These are phyloP conservation scores for Lates japonicus DNA, from an alignment of 2,797 vertebrate genomes.

Conservation along the genomic window DNA sequence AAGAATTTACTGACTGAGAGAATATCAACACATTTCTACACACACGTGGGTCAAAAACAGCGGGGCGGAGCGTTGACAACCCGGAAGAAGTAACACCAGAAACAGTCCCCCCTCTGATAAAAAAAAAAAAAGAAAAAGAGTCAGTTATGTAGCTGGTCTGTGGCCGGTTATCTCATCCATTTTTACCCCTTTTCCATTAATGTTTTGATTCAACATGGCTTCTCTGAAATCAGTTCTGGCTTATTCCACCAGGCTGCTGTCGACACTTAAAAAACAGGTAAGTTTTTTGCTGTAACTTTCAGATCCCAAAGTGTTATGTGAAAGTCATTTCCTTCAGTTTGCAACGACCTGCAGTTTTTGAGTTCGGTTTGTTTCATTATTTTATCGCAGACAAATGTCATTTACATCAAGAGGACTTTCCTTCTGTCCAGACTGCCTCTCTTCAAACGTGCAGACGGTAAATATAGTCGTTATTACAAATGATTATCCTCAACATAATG, in stretches of 20 bases:
- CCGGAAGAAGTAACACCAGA: constrained; percentile 83
- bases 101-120: constrained; percentile 52
- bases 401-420: constrained; percentile 74
- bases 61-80: constrained; percentile 18
- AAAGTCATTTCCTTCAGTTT: constrained; percentile 24
- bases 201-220: constrained; percentile 67
- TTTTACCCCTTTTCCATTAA: fast-evolving
- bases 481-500: not conserved
- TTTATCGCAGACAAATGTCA: constrained; percentile 60
- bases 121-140: no score
- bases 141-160: constrained; percentile 53
- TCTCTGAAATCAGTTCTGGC: constrained; percentile 66
- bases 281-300: not conserved
- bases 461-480: not conserved
- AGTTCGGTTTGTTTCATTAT: not conserved
- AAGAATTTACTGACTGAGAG: fast-evolving
- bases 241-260: constrained; percentile 59
- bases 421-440: constrained; percentile 57
- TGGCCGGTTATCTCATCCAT: not conserved
- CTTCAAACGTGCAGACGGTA: constrained; percentile 73
- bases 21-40: constrained; percentile 29
- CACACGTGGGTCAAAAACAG: constrained; percentile 62
- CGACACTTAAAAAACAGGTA: constrained; percentile 70
- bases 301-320: not conserved
- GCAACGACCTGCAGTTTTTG: not conserved